Evolutionary conservation across 2,888 invertebrate genomes (phyloP), one percentile per base, ranked within the genome.

Genomic region (Catonia carolina): DNA sequence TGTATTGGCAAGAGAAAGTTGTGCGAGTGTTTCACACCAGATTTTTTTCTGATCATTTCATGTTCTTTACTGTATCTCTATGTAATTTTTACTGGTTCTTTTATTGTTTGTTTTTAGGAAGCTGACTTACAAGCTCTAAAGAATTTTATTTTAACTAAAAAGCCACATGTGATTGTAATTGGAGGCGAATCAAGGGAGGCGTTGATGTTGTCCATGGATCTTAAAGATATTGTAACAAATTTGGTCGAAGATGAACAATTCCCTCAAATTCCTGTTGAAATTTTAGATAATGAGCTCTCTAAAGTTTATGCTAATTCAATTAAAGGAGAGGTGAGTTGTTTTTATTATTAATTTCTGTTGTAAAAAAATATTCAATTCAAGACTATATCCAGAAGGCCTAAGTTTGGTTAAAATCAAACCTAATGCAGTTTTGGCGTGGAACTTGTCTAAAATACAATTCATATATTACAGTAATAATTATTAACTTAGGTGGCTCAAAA

Each of bases 181-280:
- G 89, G 92, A 7, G 95, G 92, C 0, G 97, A 97, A 71, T 92
- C 91, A 0, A 79, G 93, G 2, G 92, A 92, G 66, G 92, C 93
- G 0, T 71, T 86, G 55, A 86, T 83, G 81, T 78, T 96, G 17
- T 83, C 85, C 66, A 81, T 83, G 1, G 95, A 89, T 72, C 75
- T 94, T 22, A 80, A 81, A 53, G 85, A 83, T 61, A 80, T 89
- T 56, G 77, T 93, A 8, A 78, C 79, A 31, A 85, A 85, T 67
- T 74, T 93, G 52, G 78, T 84, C 0, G 85, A 89, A 37, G 87
- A 90, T 55, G 92, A 92, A 55, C 89, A 93, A 71, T 90, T 92
- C 69, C 90, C 94, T 0, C 73, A 80, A 2, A 86, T 98, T 60
- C 84, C 83, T 42, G 91, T 97, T 1, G 95, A 96, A 73, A 85